phyloP scores from a whole-genome alignment of 2,113 vertebrate genomes.

The Mixornis gularis region DNA sequence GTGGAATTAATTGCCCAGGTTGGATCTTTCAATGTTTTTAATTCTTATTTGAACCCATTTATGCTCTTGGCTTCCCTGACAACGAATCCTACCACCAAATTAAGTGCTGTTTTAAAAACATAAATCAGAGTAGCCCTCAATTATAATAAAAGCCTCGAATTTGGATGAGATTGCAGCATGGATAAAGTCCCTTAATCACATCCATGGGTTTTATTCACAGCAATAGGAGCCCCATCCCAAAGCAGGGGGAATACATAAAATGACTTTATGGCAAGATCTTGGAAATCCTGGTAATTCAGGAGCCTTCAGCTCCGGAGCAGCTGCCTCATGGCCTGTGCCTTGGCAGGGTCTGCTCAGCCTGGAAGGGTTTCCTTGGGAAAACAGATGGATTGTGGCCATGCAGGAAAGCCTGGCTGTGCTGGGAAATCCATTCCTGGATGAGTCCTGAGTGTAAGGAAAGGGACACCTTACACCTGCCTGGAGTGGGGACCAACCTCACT shows the following conservation, averaged over 20 bases:
- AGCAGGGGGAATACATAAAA: fast-evolving
- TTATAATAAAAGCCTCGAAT: not conserved
- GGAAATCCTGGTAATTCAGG: not conserved
- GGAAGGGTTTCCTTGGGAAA: not conserved
- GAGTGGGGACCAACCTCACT: not conserved
- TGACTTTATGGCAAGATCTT: not conserved
- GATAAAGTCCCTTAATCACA: not conserved
- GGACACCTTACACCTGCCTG: not conserved
- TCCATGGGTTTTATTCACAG: not conserved
- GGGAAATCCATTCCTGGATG: not conserved
- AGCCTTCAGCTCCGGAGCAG: not conserved
- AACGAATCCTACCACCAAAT: not conserved
- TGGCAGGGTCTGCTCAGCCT: not conserved
- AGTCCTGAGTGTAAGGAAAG: not conserved
- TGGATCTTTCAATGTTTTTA: not conserved
- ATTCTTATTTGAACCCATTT: not conserved
- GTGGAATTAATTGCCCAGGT: not conserved
- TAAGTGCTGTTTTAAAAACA: not conserved
- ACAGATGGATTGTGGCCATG: fast-evolving
- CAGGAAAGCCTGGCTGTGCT: not conserved
- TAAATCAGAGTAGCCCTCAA: not conserved
- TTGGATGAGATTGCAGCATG: not conserved
- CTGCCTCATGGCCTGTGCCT: not conserved
- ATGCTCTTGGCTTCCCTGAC: not conserved
- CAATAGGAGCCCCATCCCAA: not conserved